Percentiles rank a stretch among this genome's conserved stretches.
Conservation (phyloP, 2,113 vertebrate genomes). For the Halcyon senegalensis region DNA sequence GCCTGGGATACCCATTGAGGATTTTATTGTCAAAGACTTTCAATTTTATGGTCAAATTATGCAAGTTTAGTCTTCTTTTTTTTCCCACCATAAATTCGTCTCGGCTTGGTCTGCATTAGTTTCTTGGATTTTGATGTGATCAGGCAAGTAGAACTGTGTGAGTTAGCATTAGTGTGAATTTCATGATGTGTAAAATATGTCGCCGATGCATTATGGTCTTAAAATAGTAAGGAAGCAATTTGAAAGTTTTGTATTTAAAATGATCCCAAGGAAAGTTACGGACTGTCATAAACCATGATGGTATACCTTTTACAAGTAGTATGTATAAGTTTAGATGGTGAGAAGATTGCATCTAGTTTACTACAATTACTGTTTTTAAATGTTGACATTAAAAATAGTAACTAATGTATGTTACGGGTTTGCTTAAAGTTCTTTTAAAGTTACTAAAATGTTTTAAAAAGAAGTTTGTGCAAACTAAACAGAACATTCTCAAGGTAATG, state of each 20-base stretch:
- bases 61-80: not conserved
- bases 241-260: not conserved
- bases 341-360: not conserved
- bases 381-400: no score
- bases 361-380: not conserved
- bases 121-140: not conserved
- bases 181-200: not conserved
- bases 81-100: not conserved
- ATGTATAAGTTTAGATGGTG: not conserved
- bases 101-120: not conserved
- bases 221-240: not conserved
- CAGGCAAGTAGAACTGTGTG: not conserved
- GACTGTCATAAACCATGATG: not conserved
- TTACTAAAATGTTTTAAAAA: not conserved
- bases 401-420: not conserved
- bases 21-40: not conserved
- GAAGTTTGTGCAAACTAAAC: not conserved
- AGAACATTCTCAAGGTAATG: fast-evolving
- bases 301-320: not conserved
- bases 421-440: not conserved
- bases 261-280: not conserved
- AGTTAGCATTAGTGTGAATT: not conserved
- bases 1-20: not conserved
- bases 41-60: not conserved
- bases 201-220: not conserved